Evolutionary conservation across 2,797 vertebrate species (phyloP).

Genomic region (Epinephelus awoara): DNA sequence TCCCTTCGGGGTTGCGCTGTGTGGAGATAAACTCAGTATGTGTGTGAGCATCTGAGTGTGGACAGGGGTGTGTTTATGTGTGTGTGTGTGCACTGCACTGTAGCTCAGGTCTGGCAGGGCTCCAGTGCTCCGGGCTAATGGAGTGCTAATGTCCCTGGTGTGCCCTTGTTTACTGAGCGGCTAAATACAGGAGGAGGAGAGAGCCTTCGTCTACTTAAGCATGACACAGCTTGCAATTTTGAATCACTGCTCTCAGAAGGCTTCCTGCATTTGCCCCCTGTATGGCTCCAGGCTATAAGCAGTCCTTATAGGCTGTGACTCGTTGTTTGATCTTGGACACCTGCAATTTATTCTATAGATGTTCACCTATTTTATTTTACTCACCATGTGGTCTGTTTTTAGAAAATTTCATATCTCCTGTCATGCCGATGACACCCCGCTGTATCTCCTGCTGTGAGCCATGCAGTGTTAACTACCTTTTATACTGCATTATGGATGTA

Average conservation of each 20-base stretch:
- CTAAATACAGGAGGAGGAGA: conserved; percentile 67
- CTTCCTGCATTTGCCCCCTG: conserved; percentile 29
- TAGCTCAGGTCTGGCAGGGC: conserved; percentile 51
- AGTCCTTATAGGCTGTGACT: conserved; percentile 12
- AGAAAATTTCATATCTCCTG: no score
- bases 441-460: no score
- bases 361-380: conserved; percentile 32
- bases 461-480: no score
- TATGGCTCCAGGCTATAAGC: conserved; percentile 20
- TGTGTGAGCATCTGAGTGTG: not conserved
- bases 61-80: not conserved
- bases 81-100: conserved; percentile 23
- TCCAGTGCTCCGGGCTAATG: conserved; percentile 67
- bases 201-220: conserved; percentile 54
- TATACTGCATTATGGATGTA: no score
- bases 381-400: no score
- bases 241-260: conserved; percentile 47
- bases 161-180: conserved; percentile 68
- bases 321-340: conserved; percentile 42
- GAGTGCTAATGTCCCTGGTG: conserved; percentile 66
- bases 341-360: conserved; percentile 33
- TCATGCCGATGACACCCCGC: no score
- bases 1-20: conserved; percentile 30
- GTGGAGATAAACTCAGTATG: conserved; percentile 39
- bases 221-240: conserved; percentile 40